Evolutionary conservation across 2,888 invertebrate genomes (phyloP).

Genomic region (Harpalus rufipes): DNA sequence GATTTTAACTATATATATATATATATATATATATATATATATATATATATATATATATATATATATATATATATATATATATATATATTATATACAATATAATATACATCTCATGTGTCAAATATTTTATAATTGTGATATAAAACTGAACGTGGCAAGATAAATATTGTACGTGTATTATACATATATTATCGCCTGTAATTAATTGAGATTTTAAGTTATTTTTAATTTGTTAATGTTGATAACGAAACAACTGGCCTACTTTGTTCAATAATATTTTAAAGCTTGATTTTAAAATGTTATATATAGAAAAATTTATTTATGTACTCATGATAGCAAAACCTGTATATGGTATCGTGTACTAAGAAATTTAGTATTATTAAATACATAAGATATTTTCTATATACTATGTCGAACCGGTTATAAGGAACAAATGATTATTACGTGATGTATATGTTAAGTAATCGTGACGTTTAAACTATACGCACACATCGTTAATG

Average conservation of each 20-base stretch:
- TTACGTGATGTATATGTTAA: conserved; percentile 65
- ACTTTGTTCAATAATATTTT: conserved; percentile 60
- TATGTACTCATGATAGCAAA: conserved; percentile 61
- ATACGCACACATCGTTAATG: conserved; percentile 65
- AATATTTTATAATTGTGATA: conserved; percentile 75
- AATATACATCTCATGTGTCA: conserved; percentile 74
- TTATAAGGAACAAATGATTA: conserved; percentile 48
- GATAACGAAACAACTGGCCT: conserved; percentile 60
- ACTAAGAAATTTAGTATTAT: conserved; percentile 64
- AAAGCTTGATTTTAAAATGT: conserved; percentile 51
- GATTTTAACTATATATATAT: conserved; percentile 52
- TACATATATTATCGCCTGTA: conserved; percentile 54
- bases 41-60: conserved; percentile 58
- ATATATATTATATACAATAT: conserved; percentile 57
- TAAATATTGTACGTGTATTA: conserved; percentile 58
- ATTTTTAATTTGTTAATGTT: conserved; percentile 63
- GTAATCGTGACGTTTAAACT: conserved; percentile 57
- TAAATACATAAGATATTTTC: conserved; percentile 63
- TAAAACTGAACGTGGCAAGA: conserved; percentile 66
- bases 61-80: conserved; percentile 58
- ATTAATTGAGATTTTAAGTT: conserved; percentile 64
- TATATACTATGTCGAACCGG: conserved; percentile 55
- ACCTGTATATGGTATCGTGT: conserved; percentile 52
- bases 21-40: conserved; percentile 57
- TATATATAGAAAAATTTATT: conserved; percentile 51